phyloP scores from a whole-genome alignment of 2,113 vertebrate species.

The Emydocephalus ijimae region DNA sequence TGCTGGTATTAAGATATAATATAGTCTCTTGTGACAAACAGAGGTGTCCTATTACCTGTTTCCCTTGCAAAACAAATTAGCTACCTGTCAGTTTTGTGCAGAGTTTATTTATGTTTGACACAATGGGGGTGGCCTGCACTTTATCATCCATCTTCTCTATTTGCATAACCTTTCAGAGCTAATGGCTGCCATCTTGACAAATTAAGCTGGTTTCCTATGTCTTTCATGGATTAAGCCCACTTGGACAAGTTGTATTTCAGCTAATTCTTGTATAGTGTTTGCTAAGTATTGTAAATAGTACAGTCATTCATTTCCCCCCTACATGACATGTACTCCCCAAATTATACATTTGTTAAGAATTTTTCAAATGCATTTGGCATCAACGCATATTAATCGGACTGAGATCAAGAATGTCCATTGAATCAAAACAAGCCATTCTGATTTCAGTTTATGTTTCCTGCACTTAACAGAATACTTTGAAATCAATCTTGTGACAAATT shows the following conservation, averaged over 20 bases:
- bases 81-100: conserved; percentile 54
- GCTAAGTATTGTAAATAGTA: conserved; percentile 48
- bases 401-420: background rate
- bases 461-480: conserved; percentile 15
- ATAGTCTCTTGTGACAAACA: conserved; percentile 34
- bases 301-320: conserved; percentile 34
- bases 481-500: background rate
- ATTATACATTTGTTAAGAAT: background rate
- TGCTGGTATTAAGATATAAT: conserved; percentile 33
- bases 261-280: conserved; percentile 55
- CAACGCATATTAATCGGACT: background rate
- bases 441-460: conserved; percentile 9
- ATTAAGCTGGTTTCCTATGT: conserved; percentile 70
- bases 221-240: conserved; percentile 66
- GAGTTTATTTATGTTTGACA: conserved; percentile 70
- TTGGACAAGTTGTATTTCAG: conserved; percentile 57
- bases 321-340: conserved; percentile 23
- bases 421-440: background rate
- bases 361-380: background rate
- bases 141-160: conserved; percentile 69
- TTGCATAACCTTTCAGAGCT: conserved; percentile 72
- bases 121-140: conserved; percentile 62
- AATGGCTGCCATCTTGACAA: conserved; percentile 71
- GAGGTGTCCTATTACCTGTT: conserved; percentile 59
- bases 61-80: conserved; percentile 66